phyloP scores from a whole-genome alignment of 1,140 invertebrate species.

The Drosophila grimshawi region DNA sequence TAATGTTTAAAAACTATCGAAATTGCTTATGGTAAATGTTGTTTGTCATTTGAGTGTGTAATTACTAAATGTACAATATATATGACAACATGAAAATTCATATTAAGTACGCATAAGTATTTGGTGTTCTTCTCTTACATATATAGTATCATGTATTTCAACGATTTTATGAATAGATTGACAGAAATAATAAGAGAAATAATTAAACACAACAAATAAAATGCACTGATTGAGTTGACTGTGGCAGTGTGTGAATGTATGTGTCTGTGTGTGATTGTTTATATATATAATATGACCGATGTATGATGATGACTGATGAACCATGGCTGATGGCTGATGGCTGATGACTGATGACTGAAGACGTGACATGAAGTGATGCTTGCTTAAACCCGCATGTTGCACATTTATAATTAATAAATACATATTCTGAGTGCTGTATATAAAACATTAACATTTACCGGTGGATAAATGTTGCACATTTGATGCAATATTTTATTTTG shows the following conservation, averaged over 20 bases:
- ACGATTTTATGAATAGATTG: conserved; percentile 13
- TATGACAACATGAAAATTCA: conserved; percentile 13
- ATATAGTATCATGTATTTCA: conserved; percentile 19
- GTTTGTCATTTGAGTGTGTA: conserved; percentile 25
- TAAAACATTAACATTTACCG: conserved; percentile 39
- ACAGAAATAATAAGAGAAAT: conserved; percentile 2
- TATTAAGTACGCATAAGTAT: conserved; percentile 35
- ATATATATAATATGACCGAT: conserved; percentile 27
- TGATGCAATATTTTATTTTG: background rate
- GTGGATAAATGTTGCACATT: conserved; percentile 44
- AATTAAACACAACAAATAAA: conserved; percentile 1
- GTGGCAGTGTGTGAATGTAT: conserved; percentile 48
- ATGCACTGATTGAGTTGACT: conserved; percentile 27
- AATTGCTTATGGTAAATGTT: conserved; percentile 46
- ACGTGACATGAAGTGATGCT: conserved; percentile 53
- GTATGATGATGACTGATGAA: conserved; percentile 57
- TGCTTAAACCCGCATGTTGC: conserved; percentile 20
- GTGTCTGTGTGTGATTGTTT: conserved; percentile 20
- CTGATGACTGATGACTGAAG: conserved; percentile 53
- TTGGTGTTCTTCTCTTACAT: conserved; percentile 70
- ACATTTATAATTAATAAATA: conserved; percentile 34
- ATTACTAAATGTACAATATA: conserved; percentile 8
- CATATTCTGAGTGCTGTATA: conserved; percentile 12
- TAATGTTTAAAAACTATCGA: conserved; percentile 34
- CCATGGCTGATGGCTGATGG: conserved; percentile 46